Percentiles rank a stretch among this genome's conserved stretches.
Evolutionary conservation across 2,113 vertebrate species (phyloP).

Genomic region (Prolemur simus): DNA sequence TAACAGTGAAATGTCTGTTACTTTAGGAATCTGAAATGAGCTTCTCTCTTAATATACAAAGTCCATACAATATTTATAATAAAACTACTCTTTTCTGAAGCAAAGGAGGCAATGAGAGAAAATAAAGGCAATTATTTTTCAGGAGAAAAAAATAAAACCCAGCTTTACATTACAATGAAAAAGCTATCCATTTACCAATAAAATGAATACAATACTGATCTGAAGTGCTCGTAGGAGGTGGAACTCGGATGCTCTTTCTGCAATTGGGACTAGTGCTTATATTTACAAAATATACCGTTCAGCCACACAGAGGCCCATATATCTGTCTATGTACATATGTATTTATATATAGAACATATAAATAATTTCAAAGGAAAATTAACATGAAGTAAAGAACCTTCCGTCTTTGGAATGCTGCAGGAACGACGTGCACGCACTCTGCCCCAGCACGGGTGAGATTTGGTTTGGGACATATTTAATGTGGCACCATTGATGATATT

Average conservation of each 20-base stretch:
- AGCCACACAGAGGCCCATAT: constrained; percentile 84
- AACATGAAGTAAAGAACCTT: constrained; percentile 70
- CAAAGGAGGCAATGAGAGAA: constrained; percentile 63
- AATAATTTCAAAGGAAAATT: constrained; percentile 78
- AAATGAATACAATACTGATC: constrained; percentile 73
- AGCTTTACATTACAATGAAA: constrained; percentile 73
- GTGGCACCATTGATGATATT: constrained; percentile 79
- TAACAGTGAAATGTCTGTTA: constrained; percentile 74
- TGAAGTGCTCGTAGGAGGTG: constrained; percentile 67
- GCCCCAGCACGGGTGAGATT: constrained; percentile 77
- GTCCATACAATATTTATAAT: constrained; percentile 80
- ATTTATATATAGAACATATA: constrained; percentile 84
- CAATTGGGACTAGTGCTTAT: constrained; percentile 60
- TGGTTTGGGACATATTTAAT: constrained; percentile 67
- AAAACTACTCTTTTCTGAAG: constrained; percentile 61
- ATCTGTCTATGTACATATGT: constrained; percentile 74
- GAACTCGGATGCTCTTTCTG: constrained; percentile 71
- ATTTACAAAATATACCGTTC: constrained; percentile 86
- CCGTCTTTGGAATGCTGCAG: constrained; percentile 86
- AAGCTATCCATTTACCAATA: constrained; percentile 60
- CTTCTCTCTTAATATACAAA: constrained; percentile 73
- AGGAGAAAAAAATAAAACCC: constrained; percentile 76
- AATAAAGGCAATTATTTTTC: constrained; percentile 76
- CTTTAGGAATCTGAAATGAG: constrained; percentile 74
- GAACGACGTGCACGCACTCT: constrained; percentile 47